Base-by-base conservation (phyloP, 30 jellyfish, hydroid and myxozoan species). In the Pelagia noctiluca region DNA sequence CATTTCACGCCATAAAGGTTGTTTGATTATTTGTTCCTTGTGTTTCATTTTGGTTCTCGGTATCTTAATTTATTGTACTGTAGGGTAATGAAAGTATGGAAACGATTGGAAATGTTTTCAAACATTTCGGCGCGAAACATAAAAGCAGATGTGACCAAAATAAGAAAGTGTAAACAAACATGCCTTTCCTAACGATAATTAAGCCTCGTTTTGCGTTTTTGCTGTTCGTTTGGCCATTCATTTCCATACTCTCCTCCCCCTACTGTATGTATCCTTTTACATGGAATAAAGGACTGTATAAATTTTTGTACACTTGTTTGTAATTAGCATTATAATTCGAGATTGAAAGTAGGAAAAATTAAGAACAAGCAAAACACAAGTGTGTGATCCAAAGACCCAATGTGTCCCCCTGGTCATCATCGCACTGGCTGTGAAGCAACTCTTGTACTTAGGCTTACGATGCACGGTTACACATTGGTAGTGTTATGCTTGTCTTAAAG, bases 1-100 rank as follows among this genome's bases (percentile, higher is more conserved):
- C 92, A 3, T 68, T 82, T 30, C 86, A 82, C 46, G 61, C 92
- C 2, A 34, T 82, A n/a, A 82, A 82, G 92, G 92, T 82, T 32
- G 11, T 53, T 26, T 1, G 30, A 3, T 12, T 2, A 0, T 0
- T 32, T 2, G 57, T 42, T 42, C 57, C 16, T 42, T 42, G 8
- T 42, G 16, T 42, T 42, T 42, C 16, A 42, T 16, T 8, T 42
- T 42, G 16, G 8, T 5, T 5, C 57, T 16, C 16, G 12, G 57
- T 42, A 8, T 5, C 57, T 42, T 42, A 5, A 5, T 16, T 16
- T 42, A 42, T 42, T 16, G 16, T 30, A 30, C 26, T 52, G 68
- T 52, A 25, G 16, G 12, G 16, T 19, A n/a, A n/a, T 52, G 2
- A 52, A 8, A 10, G 26, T 52, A 25, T 25, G 30, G 12, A 42